Base-by-base conservation (phyloP, 2,888 invertebrate genomes). In the Hylaea fasciaria region DNA sequence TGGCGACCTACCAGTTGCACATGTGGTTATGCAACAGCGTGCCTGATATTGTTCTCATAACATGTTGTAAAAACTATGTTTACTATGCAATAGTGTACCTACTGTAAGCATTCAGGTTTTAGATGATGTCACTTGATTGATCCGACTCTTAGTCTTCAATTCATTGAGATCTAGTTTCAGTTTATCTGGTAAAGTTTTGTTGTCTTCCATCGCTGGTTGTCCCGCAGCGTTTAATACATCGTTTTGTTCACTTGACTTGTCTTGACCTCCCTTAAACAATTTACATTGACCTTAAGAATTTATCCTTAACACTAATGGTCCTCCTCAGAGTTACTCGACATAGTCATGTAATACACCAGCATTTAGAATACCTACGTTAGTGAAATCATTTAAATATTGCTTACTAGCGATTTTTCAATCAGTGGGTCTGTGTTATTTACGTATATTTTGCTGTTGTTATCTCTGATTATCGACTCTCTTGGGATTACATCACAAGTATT, bases 11-110 rank as follows among this genome's bases (percentile, higher is more conserved):
- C 65, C 57, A 64, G 67, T 78, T 75, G 74, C 70, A 70, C 69
- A 72, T 76, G 60, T 62, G 60, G 66, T 76, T 77, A 72, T 72
- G 77, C 72, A 80, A 81, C 70, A 52, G 57, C 63, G 68, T 71
- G 74, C 76, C 73, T 69, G 71, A 73, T 65, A 62, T 57, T 64
- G 70, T 74, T 74, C 77, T 71, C 75, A 53, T 13, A 39, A 13
- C 49, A n/a, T n/a, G 11, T 37, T 54, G 44, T 32, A 49, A 82
- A 72, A 73, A 73, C 52, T 62, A 58, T 47, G 57, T 65, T 65
- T 65, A 62, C 57, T 45, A 28, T 51, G 41, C 51, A 48, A 57
- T 57, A 58, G 56, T 37, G 51, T 32, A 57, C 56, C 28, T 40
- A 44, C 17, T 14, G 47, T 22, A 32, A 40, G 52, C 14, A 17